phyloP scores from a whole-genome alignment of 2,797 vertebrate species.

The Lindbergichthys nudifrons region DNA sequence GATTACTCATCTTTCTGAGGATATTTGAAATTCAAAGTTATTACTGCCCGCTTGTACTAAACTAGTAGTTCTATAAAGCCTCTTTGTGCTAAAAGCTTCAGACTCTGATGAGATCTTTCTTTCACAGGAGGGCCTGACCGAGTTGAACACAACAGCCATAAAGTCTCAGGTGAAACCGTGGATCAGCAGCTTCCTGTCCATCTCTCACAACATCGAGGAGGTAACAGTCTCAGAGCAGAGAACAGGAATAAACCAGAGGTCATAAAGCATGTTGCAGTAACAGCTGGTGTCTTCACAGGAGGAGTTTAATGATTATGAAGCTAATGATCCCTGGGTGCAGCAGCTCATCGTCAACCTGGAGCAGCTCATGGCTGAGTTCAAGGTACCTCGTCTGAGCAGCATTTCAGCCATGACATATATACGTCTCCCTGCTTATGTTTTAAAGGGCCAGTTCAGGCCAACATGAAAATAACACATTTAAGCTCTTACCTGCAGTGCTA shows the following conservation, averaged over 20 bases:
- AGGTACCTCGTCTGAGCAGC: conserved; percentile 81
- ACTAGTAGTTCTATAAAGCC: background rate
- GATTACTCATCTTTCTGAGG: too few species aligned
- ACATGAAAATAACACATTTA: too few species aligned
- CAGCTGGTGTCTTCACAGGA: conserved; percentile 82
- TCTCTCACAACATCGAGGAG: conserved; percentile 99
- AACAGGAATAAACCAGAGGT: conserved; percentile 13
- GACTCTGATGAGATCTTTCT: conserved; percentile 21
- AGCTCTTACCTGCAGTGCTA: too few species aligned
- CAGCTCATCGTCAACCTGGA: conserved; percentile 97
- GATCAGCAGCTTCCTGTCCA: conserved; percentile 95
- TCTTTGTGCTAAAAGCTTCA: background rate
- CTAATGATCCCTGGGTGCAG: conserved; percentile 98
- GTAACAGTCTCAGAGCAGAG: conserved; percentile 59
- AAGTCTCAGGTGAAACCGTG: conserved; percentile 98
- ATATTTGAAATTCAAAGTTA: too few species aligned
- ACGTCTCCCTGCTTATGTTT: background rate
- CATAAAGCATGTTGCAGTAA: conserved; percentile 24
- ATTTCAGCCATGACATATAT: background rate
- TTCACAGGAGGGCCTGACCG: conserved; percentile 92
- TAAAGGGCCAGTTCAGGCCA: background rate
- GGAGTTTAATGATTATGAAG: conserved; percentile 98
- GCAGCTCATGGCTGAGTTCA: conserved; percentile 97
- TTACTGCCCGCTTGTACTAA: background rate
- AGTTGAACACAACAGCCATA: conserved; percentile 93